phyloP scores from a whole-genome alignment of 1,140 invertebrate species.

The Apolygus lucorum region DNA sequence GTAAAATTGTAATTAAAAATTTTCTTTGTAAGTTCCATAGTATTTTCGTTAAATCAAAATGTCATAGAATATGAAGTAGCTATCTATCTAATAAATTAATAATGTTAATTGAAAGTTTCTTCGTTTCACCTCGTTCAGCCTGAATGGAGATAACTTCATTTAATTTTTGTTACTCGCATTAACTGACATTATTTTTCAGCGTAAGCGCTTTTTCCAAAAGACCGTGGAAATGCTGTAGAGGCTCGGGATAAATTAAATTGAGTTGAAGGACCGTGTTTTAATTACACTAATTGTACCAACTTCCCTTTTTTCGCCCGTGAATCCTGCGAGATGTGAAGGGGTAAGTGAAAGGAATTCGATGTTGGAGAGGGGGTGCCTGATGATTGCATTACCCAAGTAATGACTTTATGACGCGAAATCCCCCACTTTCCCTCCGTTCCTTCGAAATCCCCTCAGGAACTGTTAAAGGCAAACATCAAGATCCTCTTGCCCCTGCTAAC shows the following conservation, averaged over 20 bases:
- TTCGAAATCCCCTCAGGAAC: background rate
- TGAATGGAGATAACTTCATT: too few species aligned
- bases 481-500: background rate
- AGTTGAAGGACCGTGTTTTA: background rate
- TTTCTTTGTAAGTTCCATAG: too few species aligned
- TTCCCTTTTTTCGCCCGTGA: background rate
- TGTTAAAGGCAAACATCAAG: constrained; percentile 13
- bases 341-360: background rate
- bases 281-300: background rate
- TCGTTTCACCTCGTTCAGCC: too few species aligned
- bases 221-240: too few species aligned
- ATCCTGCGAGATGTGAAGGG: background rate
- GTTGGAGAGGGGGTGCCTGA: background rate
- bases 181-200: too few species aligned
- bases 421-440: background rate
- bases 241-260: constrained; percentile 9
- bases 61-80: too few species aligned
- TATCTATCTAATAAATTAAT: too few species aligned
- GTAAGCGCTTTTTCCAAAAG: too few species aligned
- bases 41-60: too few species aligned
- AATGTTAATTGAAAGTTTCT: too few species aligned
- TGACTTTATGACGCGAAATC: background rate
- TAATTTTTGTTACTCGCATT: too few species aligned
- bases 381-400: constrained; percentile 9
- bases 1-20: too few species aligned